Evolutionary conservation across 2,113 vertebrate genomes (phyloP), one percentile per base, ranked within the genome.

Genomic region (Fulmarus glacialis): DNA sequence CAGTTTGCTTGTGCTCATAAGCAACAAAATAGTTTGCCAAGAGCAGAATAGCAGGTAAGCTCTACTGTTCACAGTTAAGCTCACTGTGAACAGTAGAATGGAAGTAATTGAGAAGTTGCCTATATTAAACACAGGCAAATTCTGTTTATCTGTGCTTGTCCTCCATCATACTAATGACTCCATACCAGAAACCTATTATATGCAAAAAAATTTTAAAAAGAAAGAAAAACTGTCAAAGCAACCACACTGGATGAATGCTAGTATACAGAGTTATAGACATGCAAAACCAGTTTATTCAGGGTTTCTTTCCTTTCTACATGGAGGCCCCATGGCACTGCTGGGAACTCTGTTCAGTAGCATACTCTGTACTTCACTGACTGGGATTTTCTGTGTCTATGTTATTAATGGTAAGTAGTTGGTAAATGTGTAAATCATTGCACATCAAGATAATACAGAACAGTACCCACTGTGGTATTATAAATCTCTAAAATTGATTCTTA

Each of bases 401-500:
- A 93, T 97, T 97, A 94, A 94, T 48, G 58, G 62, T 63, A 98
- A 97, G 87, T 92, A 82, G 83, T 48, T 89, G 77, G 79, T 89
- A 83, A 43, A 53, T 42, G 86, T 93, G 89, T 94, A 97, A 98
- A 96, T 97, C 86, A 77, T 89, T 72, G 72, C 89, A 90, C 84
- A 78, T 66, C 2, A 6, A 93, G 84, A 94, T 94, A 97, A 96
- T 87, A 96, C 23, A 95, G 91, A 94, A 58, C 70, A 90, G 82
- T 93, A 82, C 36, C 70, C 95, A 72, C 86, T 50, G 58, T 92
- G 84, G 89, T 96, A 82, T 71, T 85, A 79, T 94, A 96, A 97
- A 94, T 98, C 95, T 97, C 84, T 86, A 83, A 78, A 95, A 95
- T 18, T 89, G 92, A 97, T 97, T 97, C 86, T 93, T 83, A 96